Conservation (phyloP, 1,140 invertebrate species). For the Episyrphus balteatus region DNA sequence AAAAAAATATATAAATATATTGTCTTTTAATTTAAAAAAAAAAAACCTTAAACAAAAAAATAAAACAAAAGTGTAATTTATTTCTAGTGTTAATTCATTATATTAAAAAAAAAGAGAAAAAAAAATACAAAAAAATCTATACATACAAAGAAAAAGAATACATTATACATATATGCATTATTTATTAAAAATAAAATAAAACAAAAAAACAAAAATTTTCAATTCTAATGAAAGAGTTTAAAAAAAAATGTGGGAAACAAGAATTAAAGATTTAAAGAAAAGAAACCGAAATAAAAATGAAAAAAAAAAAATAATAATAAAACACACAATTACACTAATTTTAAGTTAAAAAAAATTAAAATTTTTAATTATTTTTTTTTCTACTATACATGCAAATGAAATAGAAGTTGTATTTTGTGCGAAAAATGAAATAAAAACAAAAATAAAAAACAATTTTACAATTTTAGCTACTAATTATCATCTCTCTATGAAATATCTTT, state of each 20-base stretch:
- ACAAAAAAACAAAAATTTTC: not conserved
- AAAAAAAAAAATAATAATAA: not conserved
- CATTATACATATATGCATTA: conserved; percentile 2
- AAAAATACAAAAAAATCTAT: conserved; percentile 5
- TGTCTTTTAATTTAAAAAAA: not conserved
- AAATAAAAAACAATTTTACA: no score
- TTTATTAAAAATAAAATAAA: not conserved
- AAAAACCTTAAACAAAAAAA: not conserved
- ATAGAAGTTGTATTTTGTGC: conserved; percentile 6
- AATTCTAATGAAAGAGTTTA: not conserved
- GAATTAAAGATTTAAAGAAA: conserved; percentile 2
- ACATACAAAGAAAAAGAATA: not conserved
- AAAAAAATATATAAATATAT: conserved; percentile 2
- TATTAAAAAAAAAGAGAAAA: conserved; percentile 1
- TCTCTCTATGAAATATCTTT: no score
- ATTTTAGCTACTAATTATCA: no score
- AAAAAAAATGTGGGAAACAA: not conserved
- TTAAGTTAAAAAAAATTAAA: conserved; percentile 1
- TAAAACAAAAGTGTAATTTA: not conserved
- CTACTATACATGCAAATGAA: no score
- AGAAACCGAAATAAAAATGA: conserved; percentile 1
- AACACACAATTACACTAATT: not conserved
- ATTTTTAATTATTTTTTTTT: not conserved
- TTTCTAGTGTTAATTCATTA: not conserved
- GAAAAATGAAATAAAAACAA: conserved; percentile 4